These are phyloP conservation scores for Hemicrepidius hirtus DNA, from an alignment of 2,888 invertebrate genomes.

Conservation along the genomic window DNA sequence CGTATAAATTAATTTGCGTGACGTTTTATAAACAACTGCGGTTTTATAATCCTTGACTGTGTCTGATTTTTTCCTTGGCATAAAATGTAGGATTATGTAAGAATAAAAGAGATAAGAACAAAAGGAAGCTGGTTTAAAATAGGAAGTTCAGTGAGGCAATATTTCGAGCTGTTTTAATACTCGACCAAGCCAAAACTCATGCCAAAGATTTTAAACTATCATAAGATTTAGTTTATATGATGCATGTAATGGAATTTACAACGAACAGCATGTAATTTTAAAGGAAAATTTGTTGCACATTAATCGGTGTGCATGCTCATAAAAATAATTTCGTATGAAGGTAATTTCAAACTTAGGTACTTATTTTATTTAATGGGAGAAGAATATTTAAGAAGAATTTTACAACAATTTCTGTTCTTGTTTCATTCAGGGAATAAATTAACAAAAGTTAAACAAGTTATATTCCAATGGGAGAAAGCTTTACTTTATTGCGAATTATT, in stretches of 20 bases:
- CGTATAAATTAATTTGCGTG: conserved; percentile 1
- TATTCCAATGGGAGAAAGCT: too few species aligned
- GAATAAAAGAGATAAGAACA: conserved; percentile 1
- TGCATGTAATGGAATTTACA: conserved; percentile 13
- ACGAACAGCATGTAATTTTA: neutral
- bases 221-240: conserved; percentile 22
- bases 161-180: conserved; percentile 15
- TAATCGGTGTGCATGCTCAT: too few species aligned
- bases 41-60: conserved; percentile 5
- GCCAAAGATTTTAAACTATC: conserved; percentile 1
- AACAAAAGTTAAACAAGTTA: too few species aligned
- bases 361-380: too few species aligned
- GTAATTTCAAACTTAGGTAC: too few species aligned
- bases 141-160: conserved; percentile 30
- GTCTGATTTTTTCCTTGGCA: neutral
- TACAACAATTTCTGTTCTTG: too few species aligned
- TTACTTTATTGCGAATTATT: too few species aligned
- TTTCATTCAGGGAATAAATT: too few species aligned
- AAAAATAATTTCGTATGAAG: too few species aligned
- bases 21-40: neutral
- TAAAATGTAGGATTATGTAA: conserved; percentile 9
- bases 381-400: too few species aligned
- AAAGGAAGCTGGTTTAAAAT: conserved; percentile 16
- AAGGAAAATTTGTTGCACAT: too few species aligned
- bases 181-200: neutral